Conservation (phyloP, 2,888 invertebrate species). For the Melinaea marsaeus region DNA sequence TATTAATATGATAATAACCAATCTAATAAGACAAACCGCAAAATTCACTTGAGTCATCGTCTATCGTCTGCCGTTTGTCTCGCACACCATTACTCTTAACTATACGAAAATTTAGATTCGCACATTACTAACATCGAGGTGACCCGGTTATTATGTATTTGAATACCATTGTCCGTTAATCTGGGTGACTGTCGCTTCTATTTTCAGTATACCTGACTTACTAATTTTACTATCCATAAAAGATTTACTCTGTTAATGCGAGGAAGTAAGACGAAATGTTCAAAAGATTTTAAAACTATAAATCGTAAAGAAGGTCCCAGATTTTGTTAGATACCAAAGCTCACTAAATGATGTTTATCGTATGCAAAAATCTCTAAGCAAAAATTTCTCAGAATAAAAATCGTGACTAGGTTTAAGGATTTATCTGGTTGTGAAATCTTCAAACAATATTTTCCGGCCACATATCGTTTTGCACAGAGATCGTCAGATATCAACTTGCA, state of each 20-base stretch:
- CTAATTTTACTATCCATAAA: slow-evolving; percentile 6
- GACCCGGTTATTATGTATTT: slow-evolving; percentile 56
- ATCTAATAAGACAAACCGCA: slow-evolving; percentile 22
- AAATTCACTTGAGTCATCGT: slow-evolving; percentile 14
- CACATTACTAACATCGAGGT: slow-evolving; percentile 47
- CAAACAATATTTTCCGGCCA: slow-evolving; percentile 52
- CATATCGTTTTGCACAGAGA: slow-evolving; percentile 39
- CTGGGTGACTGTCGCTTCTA: slow-evolving; percentile 39
- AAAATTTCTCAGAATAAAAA: slow-evolving; percentile 47
- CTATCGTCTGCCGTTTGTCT: slow-evolving; percentile 13
- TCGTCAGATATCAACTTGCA: slow-evolving; percentile 43
- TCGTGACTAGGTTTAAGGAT: slow-evolving; percentile 60
- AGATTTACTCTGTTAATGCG: background rate
- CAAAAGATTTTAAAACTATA: no score
- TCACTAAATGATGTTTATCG: slow-evolving; percentile 38
- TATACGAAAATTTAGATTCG: slow-evolving; percentile 11
- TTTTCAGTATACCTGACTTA: slow-evolving; percentile 29
- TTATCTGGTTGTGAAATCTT: slow-evolving; percentile 41
- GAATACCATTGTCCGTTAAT: slow-evolving; percentile 30
- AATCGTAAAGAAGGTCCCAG: no score
- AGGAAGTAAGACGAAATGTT: no score
- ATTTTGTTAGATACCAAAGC: background rate
- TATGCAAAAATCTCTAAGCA: slow-evolving; percentile 48
- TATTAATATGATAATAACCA: slow-evolving; percentile 31
- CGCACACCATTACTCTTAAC: slow-evolving; percentile 8